These are phyloP conservation scores for Mimas tiliae DNA, from an alignment of 2,888 invertebrate genomes.

Conservation along the genomic window DNA sequence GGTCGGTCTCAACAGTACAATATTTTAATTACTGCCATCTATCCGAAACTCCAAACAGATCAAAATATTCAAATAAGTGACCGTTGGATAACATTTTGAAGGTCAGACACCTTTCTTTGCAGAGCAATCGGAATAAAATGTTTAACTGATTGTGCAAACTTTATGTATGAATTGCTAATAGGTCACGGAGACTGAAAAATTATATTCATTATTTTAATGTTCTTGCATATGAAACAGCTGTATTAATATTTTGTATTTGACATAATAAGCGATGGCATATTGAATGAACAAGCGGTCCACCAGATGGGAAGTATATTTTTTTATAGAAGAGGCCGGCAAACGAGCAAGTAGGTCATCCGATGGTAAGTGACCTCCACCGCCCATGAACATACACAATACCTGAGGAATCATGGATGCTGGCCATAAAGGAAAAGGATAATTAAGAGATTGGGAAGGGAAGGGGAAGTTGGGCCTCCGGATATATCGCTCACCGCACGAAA, in stretches of 20 bases:
- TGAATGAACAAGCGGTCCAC: too few relatives aligned
- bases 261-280: neutral
- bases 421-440: too few relatives aligned
- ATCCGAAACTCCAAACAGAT: neutral
- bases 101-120: conserved; percentile 20
- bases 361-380: too few relatives aligned
- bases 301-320: too few relatives aligned
- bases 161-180: conserved; percentile 15
- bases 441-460: too few relatives aligned
- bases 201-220: neutral
- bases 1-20: neutral
- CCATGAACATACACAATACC: too few relatives aligned
- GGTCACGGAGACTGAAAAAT: conserved; percentile 11
- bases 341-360: too few relatives aligned
- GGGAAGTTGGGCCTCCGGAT: too few relatives aligned
- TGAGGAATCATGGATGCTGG: too few relatives aligned
- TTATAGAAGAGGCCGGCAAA: neutral
- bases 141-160: conserved; percentile 20
- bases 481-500: too few relatives aligned
- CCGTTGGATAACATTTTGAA: conserved; percentile 20
- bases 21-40: neutral
- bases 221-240: neutral
- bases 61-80: neutral
- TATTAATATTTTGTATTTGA: neutral
- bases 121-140: conserved; percentile 16